Percentiles rank a stretch among this genome's conserved stretches.
Conservation (phyloP, 23 tunicate species). For the Aplidium turbinatum region DNA sequence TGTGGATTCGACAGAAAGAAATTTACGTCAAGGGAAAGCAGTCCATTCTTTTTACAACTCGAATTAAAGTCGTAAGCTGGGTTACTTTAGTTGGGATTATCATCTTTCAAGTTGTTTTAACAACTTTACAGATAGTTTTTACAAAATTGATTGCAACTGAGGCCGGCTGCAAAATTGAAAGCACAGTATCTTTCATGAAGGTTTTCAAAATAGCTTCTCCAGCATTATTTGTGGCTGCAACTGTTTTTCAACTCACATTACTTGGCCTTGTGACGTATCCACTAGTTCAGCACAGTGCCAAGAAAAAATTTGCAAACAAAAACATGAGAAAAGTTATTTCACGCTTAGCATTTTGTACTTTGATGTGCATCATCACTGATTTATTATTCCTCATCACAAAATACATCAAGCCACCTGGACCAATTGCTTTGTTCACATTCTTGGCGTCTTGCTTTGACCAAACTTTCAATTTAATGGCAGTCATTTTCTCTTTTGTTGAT, state of each 20-base stretch:
- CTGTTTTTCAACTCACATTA: slow-evolving; percentile 2
- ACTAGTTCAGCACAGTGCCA: background rate
- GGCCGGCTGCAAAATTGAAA: slow-evolving; percentile 8
- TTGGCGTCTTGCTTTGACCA: slow-evolving; percentile 31
- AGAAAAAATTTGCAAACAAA: background rate
- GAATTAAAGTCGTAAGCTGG: background rate
- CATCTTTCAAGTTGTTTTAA: slow-evolving; percentile 4
- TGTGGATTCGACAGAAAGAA: slow-evolving; percentile 27
- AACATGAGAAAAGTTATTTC: background rate
- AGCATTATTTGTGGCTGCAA: slow-evolving; percentile 12
- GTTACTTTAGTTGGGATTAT: slow-evolving; percentile 13
- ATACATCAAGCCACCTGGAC: background rate
- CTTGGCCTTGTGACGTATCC: slow-evolving; percentile 28
- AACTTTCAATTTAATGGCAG: slow-evolving; percentile 11
- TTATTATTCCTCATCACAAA: slow-evolving; percentile 14
- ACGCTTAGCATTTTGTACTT: slow-evolving; percentile 14
- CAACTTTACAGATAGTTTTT: slow-evolving; percentile 2
- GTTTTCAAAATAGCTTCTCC: slow-evolving; percentile 21
- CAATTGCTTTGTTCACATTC: background rate
- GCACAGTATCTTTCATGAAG: background rate
- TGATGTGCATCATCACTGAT: slow-evolving; percentile 21
- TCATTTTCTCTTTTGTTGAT: slow-evolving; percentile 18
- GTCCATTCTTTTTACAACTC: background rate
- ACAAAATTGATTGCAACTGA: slow-evolving; percentile 4
- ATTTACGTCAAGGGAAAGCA: background rate